These are phyloP conservation scores for Leptopilina myrica DNA, from an alignment of 2,888 invertebrate genomes.

Conservation along the genomic window DNA sequence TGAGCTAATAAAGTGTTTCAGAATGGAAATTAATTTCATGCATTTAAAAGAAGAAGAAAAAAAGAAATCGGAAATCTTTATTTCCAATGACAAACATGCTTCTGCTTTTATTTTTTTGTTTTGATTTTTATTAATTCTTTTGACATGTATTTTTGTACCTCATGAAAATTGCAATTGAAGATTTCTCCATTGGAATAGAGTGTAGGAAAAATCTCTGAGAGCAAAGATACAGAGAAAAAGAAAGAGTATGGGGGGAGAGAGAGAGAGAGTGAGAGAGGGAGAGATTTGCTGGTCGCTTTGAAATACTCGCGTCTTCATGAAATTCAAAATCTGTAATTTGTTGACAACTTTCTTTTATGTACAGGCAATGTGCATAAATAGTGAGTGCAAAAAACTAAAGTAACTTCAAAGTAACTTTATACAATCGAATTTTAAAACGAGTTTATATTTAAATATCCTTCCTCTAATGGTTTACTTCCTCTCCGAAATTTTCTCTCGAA, in stretches of 20 bases:
- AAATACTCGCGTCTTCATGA: slow-evolving; percentile 10
- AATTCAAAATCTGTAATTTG: slow-evolving; percentile 22
- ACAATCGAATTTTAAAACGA: no score
- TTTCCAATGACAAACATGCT: neutral
- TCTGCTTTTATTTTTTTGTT: neutral
- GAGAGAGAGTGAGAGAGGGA: no score
- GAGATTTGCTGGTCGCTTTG: neutral
- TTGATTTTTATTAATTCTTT: neutral
- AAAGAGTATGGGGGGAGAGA: no score
- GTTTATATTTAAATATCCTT: no score
- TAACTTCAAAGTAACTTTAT: neutral
- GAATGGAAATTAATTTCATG: neutral
- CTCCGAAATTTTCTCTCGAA: no score
- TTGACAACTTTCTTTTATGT: slow-evolving; percentile 11
- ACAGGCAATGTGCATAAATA: neutral
- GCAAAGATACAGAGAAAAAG: no score
- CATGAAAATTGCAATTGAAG: slow-evolving; percentile 9
- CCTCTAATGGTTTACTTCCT: no score
- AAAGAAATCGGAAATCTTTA: neutral
- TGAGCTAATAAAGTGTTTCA: neutral
- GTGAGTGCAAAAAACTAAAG: neutral
- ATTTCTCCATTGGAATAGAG: neutral
- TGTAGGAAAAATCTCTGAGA: neutral
- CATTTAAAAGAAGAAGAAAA: neutral
- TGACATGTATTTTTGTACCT: neutral